Base-by-base conservation (phyloP, 1,140 invertebrate species). In the Drosophila tani region DNA sequence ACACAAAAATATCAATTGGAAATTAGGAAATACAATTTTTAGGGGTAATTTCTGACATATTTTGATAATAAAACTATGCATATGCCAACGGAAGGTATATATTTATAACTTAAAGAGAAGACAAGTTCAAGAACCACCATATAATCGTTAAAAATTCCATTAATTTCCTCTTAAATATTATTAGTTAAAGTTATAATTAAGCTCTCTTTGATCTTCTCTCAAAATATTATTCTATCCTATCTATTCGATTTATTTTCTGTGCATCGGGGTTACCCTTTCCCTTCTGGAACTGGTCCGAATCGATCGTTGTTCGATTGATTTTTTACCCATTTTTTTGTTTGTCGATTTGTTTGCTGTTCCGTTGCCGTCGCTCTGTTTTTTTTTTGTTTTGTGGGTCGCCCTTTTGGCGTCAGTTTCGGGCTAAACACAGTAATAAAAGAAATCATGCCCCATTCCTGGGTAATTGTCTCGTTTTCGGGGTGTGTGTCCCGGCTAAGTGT, bases 371-470 rank as follows among this genome's bases (percentile, higher is more conserved):
- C 29, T 60, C n/a, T 27, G 35, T 49, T 17, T 41, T 35, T 65
- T 68, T 41, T 56, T 38, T 8, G 49, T 7, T 58, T 74, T 69
- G 51, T 79, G 53, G 64, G 59, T 75, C 75, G 74, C 82, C 82
- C 79, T 86, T 78, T 76, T 32, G 49, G 58, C 70, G 35, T 75
- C 64, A 19, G 65, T 15, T 51, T 47, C 46, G 73, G 51, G 75
- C 75, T 75, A 81, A 85, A 86, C 49, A 86, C 69, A 79, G 82
- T 79, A 85, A 85, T 85, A 79, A 86, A 65, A 75, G 59, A 75
- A 79, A 79, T 76, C 45, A 67, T 66, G 51, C 64, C 58, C 63
- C 79, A 78, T 86, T 86, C 68, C 60, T 67, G 46, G 59, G 62
- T 84, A 85, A 81, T 78, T 84, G 70, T 66, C 58, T 35, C 53